These are phyloP conservation scores for Leptobrachium leishanense DNA, from an alignment of 2,113 vertebrate genomes.

Conservation along the genomic window DNA sequence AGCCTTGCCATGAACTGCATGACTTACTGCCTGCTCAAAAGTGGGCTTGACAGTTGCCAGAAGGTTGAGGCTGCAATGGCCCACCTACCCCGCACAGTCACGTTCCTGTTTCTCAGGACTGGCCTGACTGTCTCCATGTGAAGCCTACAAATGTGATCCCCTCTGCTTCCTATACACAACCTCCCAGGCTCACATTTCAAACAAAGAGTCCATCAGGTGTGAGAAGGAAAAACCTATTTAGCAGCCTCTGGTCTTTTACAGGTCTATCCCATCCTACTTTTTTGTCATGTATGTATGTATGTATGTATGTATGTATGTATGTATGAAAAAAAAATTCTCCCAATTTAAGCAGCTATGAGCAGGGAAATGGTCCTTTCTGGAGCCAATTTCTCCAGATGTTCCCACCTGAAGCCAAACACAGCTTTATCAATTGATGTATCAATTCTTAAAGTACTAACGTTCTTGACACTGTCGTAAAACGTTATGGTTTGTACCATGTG, in stretches of 20 bases:
- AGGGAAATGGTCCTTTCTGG: too few relatives aligned
- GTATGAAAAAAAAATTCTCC: too few relatives aligned
- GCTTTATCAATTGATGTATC: too few relatives aligned
- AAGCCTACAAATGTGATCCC: slow-evolving; percentile 20
- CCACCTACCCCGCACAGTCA: slow-evolving; percentile 52
- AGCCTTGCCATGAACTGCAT: slow-evolving; percentile 61
- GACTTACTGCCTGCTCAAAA: slow-evolving; percentile 68
- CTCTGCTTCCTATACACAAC: slow-evolving; percentile 20
- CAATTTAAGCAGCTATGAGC: too few relatives aligned
- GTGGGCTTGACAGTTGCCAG: slow-evolving; percentile 68
- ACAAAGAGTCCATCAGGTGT: background rate
- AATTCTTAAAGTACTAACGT: too few relatives aligned
- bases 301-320: too few relatives aligned
- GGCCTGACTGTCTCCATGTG: slow-evolving; percentile 18
- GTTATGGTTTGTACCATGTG: too few relatives aligned
- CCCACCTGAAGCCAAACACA: too few relatives aligned
- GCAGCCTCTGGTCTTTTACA: background rate
- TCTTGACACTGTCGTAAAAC: too few relatives aligned
- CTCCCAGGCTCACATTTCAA: slow-evolving; percentile 15
- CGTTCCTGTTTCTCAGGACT: slow-evolving; percentile 43
- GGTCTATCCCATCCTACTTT: too few relatives aligned
- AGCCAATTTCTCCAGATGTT: too few relatives aligned
- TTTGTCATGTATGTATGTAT: too few relatives aligned
- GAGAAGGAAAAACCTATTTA: background rate
- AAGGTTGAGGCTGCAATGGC: slow-evolving; percentile 58